Base-by-base conservation (phyloP, 2,888 invertebrate genomes). In the Orchestes rusci region DNA sequence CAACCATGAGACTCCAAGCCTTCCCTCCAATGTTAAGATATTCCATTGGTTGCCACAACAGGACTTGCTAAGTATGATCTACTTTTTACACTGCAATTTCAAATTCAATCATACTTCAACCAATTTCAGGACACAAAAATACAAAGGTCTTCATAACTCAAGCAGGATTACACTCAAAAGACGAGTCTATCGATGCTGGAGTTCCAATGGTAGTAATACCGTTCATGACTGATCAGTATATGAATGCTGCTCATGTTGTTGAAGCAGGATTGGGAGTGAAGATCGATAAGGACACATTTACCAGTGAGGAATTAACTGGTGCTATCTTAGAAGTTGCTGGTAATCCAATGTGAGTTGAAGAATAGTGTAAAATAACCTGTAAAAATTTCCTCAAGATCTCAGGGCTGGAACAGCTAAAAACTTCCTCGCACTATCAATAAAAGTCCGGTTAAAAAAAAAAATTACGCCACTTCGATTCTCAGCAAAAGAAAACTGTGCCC, bases 111-210 rank as follows among this genome's bases (percentile, higher is more conserved):
- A 16, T 12, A 32, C 27, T 31, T 56, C 53, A 28, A n/a, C n/a
- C n/a, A n/a, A n/a, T n/a, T n/a, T n/a, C 29, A 59, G 59, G 48
- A 12, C 70, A 71, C 52, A 59, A 60, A 40, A 70, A 71, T 40
- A 51, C 71, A 0, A 71, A 69, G 43, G 36, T 69, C 1, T 70
- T 71, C 43, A 67, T 71, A 27, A 70, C 67, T 1, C 72, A 71
- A 60, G 69, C 68, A 37, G 71, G 71, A 3, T 50, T 69, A 2
- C 70, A 71, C 32, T 70, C 71, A 0, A 62, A 66, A 3, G 68
- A 69, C 16, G 71, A 72, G 48, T 64, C 70, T 2, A 63, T 70
- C 4, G 55, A 53, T 13, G 64, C 64, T 3, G 65, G 61, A 17
- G 67, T 70, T 2, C 71, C 72, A 3, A 40, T 71, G 2, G 56